phyloP scores from a whole-genome alignment of 2,888 invertebrate species.

The Prostheceraeus crozeri region DNA sequence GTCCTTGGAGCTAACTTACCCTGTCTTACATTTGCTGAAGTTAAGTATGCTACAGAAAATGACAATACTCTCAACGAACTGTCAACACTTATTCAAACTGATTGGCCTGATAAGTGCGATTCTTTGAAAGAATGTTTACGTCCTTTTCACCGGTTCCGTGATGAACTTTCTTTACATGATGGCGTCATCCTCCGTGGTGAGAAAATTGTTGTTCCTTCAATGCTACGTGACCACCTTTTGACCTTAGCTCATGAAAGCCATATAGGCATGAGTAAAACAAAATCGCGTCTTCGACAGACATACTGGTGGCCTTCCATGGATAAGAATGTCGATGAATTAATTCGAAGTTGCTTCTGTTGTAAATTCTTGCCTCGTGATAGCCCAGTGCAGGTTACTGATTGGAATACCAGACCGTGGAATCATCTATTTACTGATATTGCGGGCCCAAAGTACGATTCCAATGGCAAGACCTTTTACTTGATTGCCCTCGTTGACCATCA shows the following conservation, averaged over 20 bases:
- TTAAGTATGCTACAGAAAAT: too few relatives aligned
- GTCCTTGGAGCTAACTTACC: slow-evolving; percentile 13
- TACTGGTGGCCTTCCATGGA: slow-evolving; percentile 27
- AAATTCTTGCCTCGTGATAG: slow-evolving; percentile 17
- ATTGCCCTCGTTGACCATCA: slow-evolving; percentile 27
- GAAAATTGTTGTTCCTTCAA: slow-evolving; percentile 27
- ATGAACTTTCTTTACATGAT: slow-evolving; percentile 23
- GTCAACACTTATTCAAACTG: too few relatives aligned
- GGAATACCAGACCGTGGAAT: slow-evolving; percentile 6
- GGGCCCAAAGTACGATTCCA: slow-evolving; percentile 23
- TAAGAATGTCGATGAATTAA: slow-evolving; percentile 9
- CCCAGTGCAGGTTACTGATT: slow-evolving; percentile 22
- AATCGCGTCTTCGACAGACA: too few relatives aligned
- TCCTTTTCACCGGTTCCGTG: slow-evolving; percentile 17
- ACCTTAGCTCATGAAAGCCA: slow-evolving; percentile 28
- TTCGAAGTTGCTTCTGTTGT: slow-evolving; percentile 18
- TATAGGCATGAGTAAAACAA: slow-evolving; percentile 12
- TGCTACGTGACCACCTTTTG: slow-evolving; percentile 8
- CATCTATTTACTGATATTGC: slow-evolving; percentile 22
- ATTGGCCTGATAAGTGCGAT: too few relatives aligned
- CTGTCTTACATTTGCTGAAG: slow-evolving; percentile 5
- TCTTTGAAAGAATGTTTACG: too few relatives aligned
- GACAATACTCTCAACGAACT: too few relatives aligned
- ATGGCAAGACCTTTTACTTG: slow-evolving; percentile 24
- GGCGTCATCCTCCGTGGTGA: slow-evolving; percentile 26